A percentile compares a stretch with the other conserved stretches of the same genome.
These are phyloP conservation scores for Agrotis puta DNA, from an alignment of 2,888 invertebrate genomes.

Conservation along the genomic window DNA sequence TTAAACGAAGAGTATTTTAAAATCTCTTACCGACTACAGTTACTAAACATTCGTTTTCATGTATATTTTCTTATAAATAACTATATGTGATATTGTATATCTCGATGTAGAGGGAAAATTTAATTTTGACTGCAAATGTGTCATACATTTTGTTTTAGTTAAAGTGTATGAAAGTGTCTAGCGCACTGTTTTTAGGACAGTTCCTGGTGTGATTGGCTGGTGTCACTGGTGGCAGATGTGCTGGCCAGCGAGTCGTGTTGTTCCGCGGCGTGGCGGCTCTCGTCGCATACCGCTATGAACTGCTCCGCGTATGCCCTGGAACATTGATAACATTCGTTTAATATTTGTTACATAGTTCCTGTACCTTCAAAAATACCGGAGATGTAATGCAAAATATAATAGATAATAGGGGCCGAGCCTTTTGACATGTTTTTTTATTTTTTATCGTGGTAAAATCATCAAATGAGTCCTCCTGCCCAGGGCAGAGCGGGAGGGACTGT, in stretches of 20 bases:
- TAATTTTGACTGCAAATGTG: slow-evolving; percentile 34
- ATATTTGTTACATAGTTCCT: not conserved
- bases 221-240: slow-evolving; percentile 80
- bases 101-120: slow-evolving; percentile 1
- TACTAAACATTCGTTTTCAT: slow-evolving; percentile 40
- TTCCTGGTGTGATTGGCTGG: slow-evolving; percentile 69
- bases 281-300: slow-evolving; percentile 92
- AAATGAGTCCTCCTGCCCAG: no score
- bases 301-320: slow-evolving; percentile 92
- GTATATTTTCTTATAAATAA: slow-evolving; percentile 49
- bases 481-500: no score
- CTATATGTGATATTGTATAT: slow-evolving; percentile 18
- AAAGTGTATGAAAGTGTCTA: slow-evolving; percentile 45
- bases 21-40: slow-evolving; percentile 37
- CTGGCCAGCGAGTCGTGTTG: slow-evolving; percentile 86
- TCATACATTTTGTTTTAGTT: slow-evolving; percentile 37
- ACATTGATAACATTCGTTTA: slow-evolving; percentile 26
- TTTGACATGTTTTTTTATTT: not conserved
- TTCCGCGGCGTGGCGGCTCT: slow-evolving; percentile 87
- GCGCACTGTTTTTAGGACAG: slow-evolving; percentile 38
- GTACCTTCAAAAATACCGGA: no score
- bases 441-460: no score
- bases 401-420: no score
- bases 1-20: slow-evolving; percentile 64
- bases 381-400: no score